Conservation (phyloP, 2,888 invertebrate species). For the Amblyteles armatorius region DNA sequence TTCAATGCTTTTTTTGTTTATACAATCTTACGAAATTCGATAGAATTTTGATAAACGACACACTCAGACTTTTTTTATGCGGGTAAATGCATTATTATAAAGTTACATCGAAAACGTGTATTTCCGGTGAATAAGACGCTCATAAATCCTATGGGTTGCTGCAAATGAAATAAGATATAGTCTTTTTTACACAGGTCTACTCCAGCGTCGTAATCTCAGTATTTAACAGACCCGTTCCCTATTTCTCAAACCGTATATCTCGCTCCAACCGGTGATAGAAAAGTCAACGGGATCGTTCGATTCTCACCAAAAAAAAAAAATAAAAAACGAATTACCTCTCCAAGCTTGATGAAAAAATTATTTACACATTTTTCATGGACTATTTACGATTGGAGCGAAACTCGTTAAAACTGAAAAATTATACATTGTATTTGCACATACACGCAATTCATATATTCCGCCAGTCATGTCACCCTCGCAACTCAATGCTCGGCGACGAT, state of each 20-base stretch:
- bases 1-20: background rate
- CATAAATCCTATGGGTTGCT: background rate
- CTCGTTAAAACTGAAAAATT: constrained; percentile 1
- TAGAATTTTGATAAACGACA: constrained; percentile 19
- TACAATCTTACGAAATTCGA: constrained; percentile 34
- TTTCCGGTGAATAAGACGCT: background rate
- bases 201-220: background rate
- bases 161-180: too few relatives aligned
- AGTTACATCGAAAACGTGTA: background rate
- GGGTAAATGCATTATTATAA: background rate
- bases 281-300: background rate
- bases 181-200: background rate
- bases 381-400: background rate
- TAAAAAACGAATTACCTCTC: background rate
- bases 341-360: constrained; percentile 8
- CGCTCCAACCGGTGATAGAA: background rate
- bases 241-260: background rate
- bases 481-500: constrained; percentile 33
- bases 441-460: constrained; percentile 63
- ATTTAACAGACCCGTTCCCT: background rate
- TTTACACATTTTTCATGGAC: constrained; percentile 13
- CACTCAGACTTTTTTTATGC: constrained; percentile 10
- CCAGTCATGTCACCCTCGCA: constrained; percentile 42
- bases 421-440: constrained; percentile 54
- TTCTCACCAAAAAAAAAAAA: background rate